Base-by-base conservation (phyloP, 2,113 vertebrate genomes). In the Pogonocichla stellata region DNA sequence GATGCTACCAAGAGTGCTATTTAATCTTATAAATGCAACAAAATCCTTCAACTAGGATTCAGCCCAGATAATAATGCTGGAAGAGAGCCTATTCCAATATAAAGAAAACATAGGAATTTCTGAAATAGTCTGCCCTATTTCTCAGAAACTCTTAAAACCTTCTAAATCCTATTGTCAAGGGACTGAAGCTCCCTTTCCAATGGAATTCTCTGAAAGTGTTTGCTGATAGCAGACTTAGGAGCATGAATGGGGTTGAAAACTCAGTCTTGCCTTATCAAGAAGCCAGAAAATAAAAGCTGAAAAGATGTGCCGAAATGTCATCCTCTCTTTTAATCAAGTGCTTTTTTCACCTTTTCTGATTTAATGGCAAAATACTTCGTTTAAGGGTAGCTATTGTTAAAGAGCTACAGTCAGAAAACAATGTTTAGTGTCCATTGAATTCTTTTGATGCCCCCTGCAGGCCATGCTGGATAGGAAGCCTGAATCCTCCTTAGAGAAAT, bases 371-470 rank as follows among this genome's bases (percentile, higher is more conserved):
- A 92, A 60, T 22, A 28, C 24, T 50, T 19, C 12, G 14, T 72
- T 65, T 51, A 54, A 58, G 19, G 7, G 25, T 56, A 0, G 1
- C 9, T 84, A 3, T 16, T 40, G 54, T 19, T 20, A 24, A 56
- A 54, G 19, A 50, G 19, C 14, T 47, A 43, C 18, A 31, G 84
- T 64, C 43, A 81, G 78, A 48, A 36, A 47, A 80, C 8, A 5
- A 45, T 13, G 23, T 79, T 80, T 42, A 16, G 36, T 3, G n/a
- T 50, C 69, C 92, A 85, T 11, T 10, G 72, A 96, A 51, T 96
- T 97, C 94, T 97, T 97, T 80, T 91, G 74, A 91, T 93, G 97
- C 97, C 98, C 96, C 66, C 98, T 98, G 93, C 96, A 97, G 98
- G 97, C 60, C 65, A 36, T 5, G 66, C 33, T 23, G 61, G 42